These are phyloP conservation scores for Mimas tiliae DNA, from an alignment of 2,888 invertebrate species.

Conservation along the genomic window DNA sequence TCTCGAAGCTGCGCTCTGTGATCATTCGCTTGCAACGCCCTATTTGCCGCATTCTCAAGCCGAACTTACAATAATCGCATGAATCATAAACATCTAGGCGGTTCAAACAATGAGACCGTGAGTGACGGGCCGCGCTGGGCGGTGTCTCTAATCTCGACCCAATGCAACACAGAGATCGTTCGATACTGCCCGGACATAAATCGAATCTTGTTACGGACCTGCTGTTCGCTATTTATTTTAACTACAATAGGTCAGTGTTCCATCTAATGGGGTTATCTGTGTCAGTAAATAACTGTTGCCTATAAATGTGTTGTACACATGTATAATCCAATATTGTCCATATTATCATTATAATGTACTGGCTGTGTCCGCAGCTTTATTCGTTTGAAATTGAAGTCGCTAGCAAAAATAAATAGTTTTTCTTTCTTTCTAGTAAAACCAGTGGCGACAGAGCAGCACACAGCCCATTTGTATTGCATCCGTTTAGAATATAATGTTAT, in stretches of 20 bases:
- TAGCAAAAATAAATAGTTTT: too few species aligned
- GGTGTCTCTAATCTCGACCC: constrained; percentile 74
- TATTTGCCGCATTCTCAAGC: constrained; percentile 79
- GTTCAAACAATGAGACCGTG: constrained; percentile 73
- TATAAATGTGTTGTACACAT: constrained; percentile 28
- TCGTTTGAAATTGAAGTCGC: not conserved
- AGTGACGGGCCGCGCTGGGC: constrained; percentile 75
- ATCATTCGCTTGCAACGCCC: constrained; percentile 75
- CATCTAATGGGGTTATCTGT: constrained; percentile 73
- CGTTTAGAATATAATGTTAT: not conserved
- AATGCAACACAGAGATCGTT: constrained; percentile 63
- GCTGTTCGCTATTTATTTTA: constrained; percentile 72
- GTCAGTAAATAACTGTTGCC: constrained; percentile 55
- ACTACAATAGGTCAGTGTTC: constrained; percentile 64
- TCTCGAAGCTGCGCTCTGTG: constrained; percentile 59
- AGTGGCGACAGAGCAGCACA: not conserved
- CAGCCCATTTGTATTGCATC: not conserved
- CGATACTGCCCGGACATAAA: constrained; percentile 75
- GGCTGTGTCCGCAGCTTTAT: not conserved
- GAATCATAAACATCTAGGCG: constrained; percentile 73
- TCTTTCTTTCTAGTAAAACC: too few species aligned
- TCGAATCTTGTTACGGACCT: constrained; percentile 74
- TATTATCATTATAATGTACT: constrained; percentile 1
- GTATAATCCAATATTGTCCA: constrained; percentile 10
- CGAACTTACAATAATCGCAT: constrained; percentile 68